Evolutionary conservation across 2,888 invertebrate species (phyloP), one percentile per base, ranked within the genome.

Genomic region (Diarsia rubi): DNA sequence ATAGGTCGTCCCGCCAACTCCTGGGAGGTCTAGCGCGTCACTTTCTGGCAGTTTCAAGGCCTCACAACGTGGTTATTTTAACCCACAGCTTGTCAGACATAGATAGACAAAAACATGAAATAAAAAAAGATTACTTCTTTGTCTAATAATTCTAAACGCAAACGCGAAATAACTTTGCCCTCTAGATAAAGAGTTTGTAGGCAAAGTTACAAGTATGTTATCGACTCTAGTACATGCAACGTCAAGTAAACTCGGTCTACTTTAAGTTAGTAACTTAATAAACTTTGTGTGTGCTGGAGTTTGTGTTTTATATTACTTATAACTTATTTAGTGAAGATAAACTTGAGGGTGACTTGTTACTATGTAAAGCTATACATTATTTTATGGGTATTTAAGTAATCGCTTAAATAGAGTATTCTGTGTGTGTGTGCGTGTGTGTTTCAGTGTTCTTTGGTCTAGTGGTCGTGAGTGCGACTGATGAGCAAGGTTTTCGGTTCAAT

Each of bases 241-340:
- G 47, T 65, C 59, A 82, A 76, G 65, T 60, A 60, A n/a, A 62
- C 65, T 79, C 57, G 8, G n/a, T 66, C 37, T 69, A 57, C 77
- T 82, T 57, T 37, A 66, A 69, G 59, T 75, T 65, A 24, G 31
- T 65, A 79, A 79, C 77, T 79, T 79, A 47, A 75, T 52, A 52
- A 69, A 76, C 27, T 79, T n/a, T 81, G 42, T 54, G 31, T 81
- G 21, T n/a, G 47, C 0, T 14, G 27, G 31, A 73, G 31, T 62
- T 79, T 73, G 54, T 81, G 42, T 68, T 76, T 81, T 79, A 81
- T 69, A 81, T 37, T 52, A 65, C 69, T 65, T 64, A 49, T 52
- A 67, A 67, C 21, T 45, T 47, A 24, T 63, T 63, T 54, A 21
- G 37, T 42, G 19, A 0, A 24, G 12, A 21, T n/a, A 24, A n/a